Conservation (phyloP, 2,113 vertebrate species). For the Eublepharis macularius region DNA sequence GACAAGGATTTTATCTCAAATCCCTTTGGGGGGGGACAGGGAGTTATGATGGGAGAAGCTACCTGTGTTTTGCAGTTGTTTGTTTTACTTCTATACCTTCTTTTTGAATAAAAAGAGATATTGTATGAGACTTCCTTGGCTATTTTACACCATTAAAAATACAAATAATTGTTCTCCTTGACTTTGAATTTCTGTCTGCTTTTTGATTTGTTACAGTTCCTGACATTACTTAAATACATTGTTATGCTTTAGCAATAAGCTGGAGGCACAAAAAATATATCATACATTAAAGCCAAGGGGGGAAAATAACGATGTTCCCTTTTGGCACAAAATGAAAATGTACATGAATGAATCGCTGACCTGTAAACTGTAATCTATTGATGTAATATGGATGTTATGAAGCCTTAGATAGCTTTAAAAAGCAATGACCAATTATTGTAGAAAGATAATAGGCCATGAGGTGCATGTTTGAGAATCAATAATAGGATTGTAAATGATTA, state of each 20-base stretch:
- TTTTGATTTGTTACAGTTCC: not conserved
- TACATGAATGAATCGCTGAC: slow-evolving; percentile 52
- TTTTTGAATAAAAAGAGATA: no score
- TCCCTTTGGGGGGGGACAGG: no score
- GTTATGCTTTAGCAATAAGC: not conserved
- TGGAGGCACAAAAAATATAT: slow-evolving; percentile 21
- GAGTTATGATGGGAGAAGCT: no score
- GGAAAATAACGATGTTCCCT: slow-evolving; percentile 28
- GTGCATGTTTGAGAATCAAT: slow-evolving; percentile 21
- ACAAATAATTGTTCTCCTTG: slow-evolving; percentile 13
- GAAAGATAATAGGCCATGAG: not conserved
- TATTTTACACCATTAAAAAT: no score
- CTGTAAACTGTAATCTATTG: slow-evolving; percentile 15
- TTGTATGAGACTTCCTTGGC: no score
- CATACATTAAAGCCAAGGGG: not conserved
- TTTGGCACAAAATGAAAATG: slow-evolving; percentile 42
- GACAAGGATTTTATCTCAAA: not conserved
- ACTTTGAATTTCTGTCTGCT: not conserved
- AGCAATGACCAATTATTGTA: not conserved
- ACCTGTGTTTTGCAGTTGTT: no score
- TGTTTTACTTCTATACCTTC: no score
- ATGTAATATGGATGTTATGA: not conserved
- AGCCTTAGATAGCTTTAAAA: not conserved
- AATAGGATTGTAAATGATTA: slow-evolving; percentile 35
- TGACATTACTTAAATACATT: not conserved